These are phyloP conservation scores for Panulirus ornatus DNA, from an alignment of 1,140 invertebrate species.

Conservation along the genomic window DNA sequence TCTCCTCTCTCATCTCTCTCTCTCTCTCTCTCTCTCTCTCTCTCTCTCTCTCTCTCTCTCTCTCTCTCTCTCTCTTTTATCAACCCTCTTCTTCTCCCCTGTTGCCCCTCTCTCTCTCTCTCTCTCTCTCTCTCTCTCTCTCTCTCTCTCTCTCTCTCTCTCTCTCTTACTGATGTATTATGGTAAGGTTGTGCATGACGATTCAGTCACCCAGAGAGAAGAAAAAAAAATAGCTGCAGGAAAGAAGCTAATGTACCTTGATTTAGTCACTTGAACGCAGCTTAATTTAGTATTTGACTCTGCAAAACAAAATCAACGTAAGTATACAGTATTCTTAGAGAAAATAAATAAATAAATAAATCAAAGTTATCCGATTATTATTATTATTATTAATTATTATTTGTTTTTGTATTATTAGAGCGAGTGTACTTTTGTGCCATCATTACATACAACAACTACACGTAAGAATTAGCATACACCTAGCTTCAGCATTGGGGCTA, in stretches of 20 bases:
- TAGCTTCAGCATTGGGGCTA: not conserved
- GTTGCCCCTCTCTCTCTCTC: not conserved
- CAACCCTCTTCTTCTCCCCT: not conserved
- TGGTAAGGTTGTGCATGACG: not conserved
- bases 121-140: not conserved
- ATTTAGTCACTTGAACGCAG: not conserved
- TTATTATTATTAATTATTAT: not conserved
- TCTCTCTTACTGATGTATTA: not conserved
- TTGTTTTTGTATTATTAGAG: not conserved
- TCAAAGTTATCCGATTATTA: not conserved
- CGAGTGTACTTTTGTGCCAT: no score
- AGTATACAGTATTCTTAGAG: no score
- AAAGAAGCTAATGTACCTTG: not conserved
- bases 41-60: not conserved
- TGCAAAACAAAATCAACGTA: not conserved
- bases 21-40: not conserved
- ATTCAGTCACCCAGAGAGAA: constrained; percentile 2
- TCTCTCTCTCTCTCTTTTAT: not conserved
- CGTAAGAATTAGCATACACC: not conserved
- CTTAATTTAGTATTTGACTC: constrained; percentile 4
- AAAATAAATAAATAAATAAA: no score
- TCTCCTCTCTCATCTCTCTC: not conserved
- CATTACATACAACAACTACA: constrained; percentile 6
- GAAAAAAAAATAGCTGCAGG: not conserved
- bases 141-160: not conserved